Evolutionary conservation across 2,888 invertebrate species (phyloP).

Genomic region (Apantesis nais): DNA sequence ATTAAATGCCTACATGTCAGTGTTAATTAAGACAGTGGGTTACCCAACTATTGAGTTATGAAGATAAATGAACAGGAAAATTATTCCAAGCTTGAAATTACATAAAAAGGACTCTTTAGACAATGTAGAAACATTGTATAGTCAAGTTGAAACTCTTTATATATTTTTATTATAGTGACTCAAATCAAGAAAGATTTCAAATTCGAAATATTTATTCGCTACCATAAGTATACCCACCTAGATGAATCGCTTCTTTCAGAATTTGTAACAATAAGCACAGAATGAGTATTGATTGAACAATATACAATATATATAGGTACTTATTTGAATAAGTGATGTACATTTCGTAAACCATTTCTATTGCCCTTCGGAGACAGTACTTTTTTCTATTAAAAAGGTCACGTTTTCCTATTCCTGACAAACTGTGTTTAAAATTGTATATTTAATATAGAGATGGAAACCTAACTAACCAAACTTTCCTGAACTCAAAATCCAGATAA

Average conservation of each 20-base stretch:
- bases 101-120: background rate
- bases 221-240: no score
- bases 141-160: background rate
- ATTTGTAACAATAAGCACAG: no score
- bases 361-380: no score
- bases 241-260: no score
- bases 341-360: no score
- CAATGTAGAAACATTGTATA: background rate
- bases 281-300: no score
- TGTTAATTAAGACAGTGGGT: constrained; percentile 27
- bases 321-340: no score
- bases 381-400: background rate
- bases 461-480: no score
- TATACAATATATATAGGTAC: no score
- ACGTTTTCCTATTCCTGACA: background rate
- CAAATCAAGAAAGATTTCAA: background rate
- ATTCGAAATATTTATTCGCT: background rate
- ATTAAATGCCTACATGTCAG: constrained; percentile 46
- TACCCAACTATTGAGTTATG: constrained; percentile 20
- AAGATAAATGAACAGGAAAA: constrained; percentile 14
- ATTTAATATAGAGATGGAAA: no score
- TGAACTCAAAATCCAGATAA: no score
- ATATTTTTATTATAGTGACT: background rate
- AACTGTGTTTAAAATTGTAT: no score
- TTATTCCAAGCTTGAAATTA: background rate